These are phyloP conservation scores for Anarrhichthys ocellatus DNA, from an alignment of 2,113 vertebrate species.

Conservation along the genomic window DNA sequence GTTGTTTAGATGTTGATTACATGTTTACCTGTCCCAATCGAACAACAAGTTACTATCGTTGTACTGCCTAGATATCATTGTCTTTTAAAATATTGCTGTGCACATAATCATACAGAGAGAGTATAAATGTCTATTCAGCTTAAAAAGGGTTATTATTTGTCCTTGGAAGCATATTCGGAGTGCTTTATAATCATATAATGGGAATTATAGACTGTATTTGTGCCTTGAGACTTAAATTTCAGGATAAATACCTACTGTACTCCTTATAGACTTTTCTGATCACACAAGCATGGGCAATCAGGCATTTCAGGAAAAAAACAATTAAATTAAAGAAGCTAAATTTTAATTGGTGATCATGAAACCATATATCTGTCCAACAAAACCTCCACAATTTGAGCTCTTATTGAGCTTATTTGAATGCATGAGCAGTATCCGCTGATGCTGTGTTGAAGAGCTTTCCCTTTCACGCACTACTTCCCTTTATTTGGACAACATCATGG, in stretches of 20 bases:
- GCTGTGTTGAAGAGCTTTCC: not conserved
- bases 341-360: not conserved
- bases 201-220: not conserved
- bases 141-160: slow-evolving; percentile 13
- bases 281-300: not conserved
- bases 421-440: not conserved
- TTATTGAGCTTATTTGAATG: not conserved
- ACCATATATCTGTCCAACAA: not conserved
- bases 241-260: not conserved
- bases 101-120: slow-evolving; percentile 3
- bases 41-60: not conserved
- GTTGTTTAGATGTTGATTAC: no score
- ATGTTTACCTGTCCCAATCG: no score
- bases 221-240: not conserved
- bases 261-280: not conserved
- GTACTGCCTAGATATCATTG: not conserved
- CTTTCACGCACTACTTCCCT: not conserved
- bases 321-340: not conserved
- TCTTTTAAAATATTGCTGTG: not conserved
- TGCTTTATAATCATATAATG: not conserved
- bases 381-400: not conserved
- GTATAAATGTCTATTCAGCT: slow-evolving; percentile 4
- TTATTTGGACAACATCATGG: slow-evolving; percentile 2
- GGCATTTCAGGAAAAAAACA: not conserved
- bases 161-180: slow-evolving; percentile 2